Conservation (phyloP, 92 coral and sea anemone genomes). For the Epizoanthus illoricatus region DNA sequence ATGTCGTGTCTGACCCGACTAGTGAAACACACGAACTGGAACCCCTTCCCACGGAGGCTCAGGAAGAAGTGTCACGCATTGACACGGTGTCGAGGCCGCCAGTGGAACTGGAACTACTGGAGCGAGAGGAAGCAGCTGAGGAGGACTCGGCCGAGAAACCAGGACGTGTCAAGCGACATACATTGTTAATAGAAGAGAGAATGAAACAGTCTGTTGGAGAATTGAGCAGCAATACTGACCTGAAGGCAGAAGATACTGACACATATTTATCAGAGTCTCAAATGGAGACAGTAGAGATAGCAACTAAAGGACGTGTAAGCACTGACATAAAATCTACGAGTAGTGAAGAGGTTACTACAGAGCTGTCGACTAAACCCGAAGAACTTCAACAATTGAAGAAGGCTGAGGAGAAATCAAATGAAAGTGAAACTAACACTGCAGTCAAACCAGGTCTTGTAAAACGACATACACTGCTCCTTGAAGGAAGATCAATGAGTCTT, state of each 20-base stretch:
- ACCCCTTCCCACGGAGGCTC: not conserved
- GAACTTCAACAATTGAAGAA: not conserved
- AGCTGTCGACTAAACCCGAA: not conserved
- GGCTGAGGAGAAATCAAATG: constrained; percentile 2
- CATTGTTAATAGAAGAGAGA: constrained; percentile 55
- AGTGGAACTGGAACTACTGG: not conserved
- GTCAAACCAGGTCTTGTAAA: constrained; percentile 47
- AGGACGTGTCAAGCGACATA: constrained; percentile 64
- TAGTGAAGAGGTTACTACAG: not conserved
- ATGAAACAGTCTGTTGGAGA: constrained; percentile 40
- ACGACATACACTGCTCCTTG: constrained; percentile 54
- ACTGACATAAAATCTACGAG: not conserved
- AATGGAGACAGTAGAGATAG: not conserved
- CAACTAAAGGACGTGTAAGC: constrained; percentile 5
- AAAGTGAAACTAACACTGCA: not conserved
- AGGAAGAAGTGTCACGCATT: not conserved
- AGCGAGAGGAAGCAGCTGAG: constrained; percentile 13
- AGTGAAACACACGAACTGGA: constrained; percentile 26
- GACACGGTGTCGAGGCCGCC: not conserved
- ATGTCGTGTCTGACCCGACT: constrained; percentile 4
- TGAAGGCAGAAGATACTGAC: constrained; percentile 15
- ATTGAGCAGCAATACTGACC: not conserved
- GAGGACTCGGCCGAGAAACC: constrained; percentile 26
- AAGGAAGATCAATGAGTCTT: constrained; percentile 36
- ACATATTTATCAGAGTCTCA: constrained; percentile 1